phyloP scores from a whole-genome alignment of 1,140 invertebrate species.

The Monomorium pharaonis region DNA sequence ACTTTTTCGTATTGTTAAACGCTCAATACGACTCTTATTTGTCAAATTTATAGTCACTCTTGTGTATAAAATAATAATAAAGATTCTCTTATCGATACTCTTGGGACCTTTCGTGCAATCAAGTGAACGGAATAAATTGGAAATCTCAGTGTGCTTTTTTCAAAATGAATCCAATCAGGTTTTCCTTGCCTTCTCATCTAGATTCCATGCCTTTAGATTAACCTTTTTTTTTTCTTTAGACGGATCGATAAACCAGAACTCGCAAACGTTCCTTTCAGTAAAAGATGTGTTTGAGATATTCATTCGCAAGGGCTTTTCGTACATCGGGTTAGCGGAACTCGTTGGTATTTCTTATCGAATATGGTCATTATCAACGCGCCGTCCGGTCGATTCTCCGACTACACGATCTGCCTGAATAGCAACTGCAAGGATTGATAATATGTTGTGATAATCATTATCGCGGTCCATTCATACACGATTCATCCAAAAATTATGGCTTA shows the following conservation, averaged over 20 bases:
- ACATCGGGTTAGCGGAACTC: constrained; percentile 35
- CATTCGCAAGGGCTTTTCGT: constrained; percentile 12
- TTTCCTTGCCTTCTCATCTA: background rate
- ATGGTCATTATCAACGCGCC: constrained; percentile 57
- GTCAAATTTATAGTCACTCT: background rate
- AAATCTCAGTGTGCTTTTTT: background rate
- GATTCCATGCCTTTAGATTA: background rate
- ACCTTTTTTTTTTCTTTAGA: background rate
- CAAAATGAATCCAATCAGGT: background rate
- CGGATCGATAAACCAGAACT: background rate
- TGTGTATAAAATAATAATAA: background rate
- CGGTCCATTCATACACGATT: constrained; percentile 55
- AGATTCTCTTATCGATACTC: background rate
- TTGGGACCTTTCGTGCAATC: background rate
- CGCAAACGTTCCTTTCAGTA: constrained; percentile 1
- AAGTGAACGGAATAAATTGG: background rate
- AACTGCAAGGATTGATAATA: constrained; percentile 59
- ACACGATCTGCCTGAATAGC: constrained; percentile 72
- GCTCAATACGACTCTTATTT: background rate
- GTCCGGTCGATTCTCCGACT: constrained; percentile 59
- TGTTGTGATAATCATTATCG: constrained; percentile 59
- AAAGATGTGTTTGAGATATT: background rate
- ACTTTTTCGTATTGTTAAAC: background rate
- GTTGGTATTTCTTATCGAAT: constrained; percentile 59
- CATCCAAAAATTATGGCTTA: constrained; percentile 3